Conservation (phyloP, 2,797 vertebrate genomes). For the Gallinago nigripennis region DNA sequence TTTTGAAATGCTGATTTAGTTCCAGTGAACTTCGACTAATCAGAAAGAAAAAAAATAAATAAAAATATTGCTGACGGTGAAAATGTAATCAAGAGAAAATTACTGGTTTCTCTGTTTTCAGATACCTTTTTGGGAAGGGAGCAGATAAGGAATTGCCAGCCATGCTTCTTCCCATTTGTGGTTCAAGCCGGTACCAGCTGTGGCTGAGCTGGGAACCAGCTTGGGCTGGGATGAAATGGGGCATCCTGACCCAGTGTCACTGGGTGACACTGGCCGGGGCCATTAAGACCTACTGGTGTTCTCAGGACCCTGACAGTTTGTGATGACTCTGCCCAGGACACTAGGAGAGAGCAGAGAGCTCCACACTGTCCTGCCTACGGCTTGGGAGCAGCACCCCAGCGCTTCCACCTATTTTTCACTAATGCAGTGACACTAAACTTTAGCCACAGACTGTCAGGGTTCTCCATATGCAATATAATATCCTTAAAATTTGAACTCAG, state of each 20-base stretch:
- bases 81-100: background rate
- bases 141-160: background rate
- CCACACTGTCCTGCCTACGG: accelerated
- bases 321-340: background rate
- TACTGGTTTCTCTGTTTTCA: background rate
- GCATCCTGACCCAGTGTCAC: background rate
- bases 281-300: background rate
- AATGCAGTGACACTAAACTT: background rate
- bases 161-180: background rate
- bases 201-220: background rate
- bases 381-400: background rate
- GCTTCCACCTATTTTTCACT: background rate
- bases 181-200: background rate
- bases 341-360: background rate
- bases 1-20: background rate
- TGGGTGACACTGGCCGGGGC: background rate
- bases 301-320: background rate
- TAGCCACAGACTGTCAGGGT: background rate
- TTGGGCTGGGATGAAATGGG: background rate
- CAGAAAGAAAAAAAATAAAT: background rate
- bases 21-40: background rate
- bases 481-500: background rate
- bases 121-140: background rate
- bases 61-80: background rate
- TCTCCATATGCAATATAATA: background rate